These are phyloP conservation scores for Tetropium fuscum DNA, from an alignment of 2,888 invertebrate genomes.

Conservation along the genomic window DNA sequence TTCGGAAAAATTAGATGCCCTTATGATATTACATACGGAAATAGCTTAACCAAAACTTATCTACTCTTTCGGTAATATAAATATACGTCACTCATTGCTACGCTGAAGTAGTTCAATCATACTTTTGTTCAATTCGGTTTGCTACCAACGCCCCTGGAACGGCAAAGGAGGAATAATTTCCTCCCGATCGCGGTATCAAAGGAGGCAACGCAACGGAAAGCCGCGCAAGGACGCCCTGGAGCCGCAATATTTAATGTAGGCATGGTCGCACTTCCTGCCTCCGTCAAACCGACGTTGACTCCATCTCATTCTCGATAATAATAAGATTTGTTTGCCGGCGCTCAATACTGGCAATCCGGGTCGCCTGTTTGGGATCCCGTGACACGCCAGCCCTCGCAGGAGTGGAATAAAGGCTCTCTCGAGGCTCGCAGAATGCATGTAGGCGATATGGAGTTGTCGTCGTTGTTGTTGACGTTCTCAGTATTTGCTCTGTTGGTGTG, in stretches of 20 bases:
- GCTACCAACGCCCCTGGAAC: no score
- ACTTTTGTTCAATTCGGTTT: no score
- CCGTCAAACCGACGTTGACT: slow-evolving; percentile 62
- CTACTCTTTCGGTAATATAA: no score
- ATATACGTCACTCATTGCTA: no score
- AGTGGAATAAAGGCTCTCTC: slow-evolving; percentile 30
- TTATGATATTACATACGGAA: no score
- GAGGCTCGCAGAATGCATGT: slow-evolving; percentile 35
- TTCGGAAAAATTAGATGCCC: no score
- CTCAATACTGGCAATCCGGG: slow-evolving; percentile 62
- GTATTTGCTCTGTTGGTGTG: slow-evolving; percentile 40
- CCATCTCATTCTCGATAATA: slow-evolving; percentile 63
- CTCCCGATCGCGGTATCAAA: no score
- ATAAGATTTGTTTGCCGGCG: slow-evolving; percentile 63
- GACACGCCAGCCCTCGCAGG: slow-evolving; percentile 50
- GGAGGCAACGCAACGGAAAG: slow-evolving; percentile 41
- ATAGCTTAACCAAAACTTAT: no score
- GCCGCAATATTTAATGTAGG: slow-evolving; percentile 64
- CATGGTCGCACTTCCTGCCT: slow-evolving; percentile 47
- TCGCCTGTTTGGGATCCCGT: slow-evolving; percentile 57
- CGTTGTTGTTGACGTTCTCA: slow-evolving; percentile 40
- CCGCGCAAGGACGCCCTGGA: slow-evolving; percentile 43
- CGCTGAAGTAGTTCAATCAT: no score
- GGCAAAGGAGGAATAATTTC: no score
- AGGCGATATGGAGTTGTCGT: slow-evolving; percentile 41